These are phyloP conservation scores for Gonioctena quinquepunctata DNA, from an alignment of 1,140 invertebrate genomes.

Conservation along the genomic window DNA sequence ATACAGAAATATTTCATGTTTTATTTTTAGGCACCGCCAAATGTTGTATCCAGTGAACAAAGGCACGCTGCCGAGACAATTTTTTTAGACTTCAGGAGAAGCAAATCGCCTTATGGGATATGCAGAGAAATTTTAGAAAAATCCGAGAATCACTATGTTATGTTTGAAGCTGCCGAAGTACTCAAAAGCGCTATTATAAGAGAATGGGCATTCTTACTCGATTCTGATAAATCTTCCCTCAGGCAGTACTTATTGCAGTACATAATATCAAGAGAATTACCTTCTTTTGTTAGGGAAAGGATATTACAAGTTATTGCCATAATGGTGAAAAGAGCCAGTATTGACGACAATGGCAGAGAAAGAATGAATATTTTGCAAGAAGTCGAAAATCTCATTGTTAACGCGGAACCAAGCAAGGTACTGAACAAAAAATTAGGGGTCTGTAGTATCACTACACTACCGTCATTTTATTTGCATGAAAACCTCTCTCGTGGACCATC, in stretches of 20 bases:
- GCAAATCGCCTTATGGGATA: slow-evolving; percentile 78
- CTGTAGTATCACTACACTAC: too few relatives aligned
- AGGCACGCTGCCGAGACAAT: slow-evolving; percentile 77
- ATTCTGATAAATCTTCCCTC: slow-evolving; percentile 71
- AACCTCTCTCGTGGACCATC: too few relatives aligned
- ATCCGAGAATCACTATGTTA: slow-evolving; percentile 77
- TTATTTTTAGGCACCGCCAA: slow-evolving; percentile 76
- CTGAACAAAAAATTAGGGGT: too few relatives aligned
- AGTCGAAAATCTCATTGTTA: slow-evolving; percentile 71
- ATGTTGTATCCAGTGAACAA: slow-evolving; percentile 76
- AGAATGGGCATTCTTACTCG: slow-evolving; percentile 75
- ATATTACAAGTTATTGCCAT: slow-evolving; percentile 81
- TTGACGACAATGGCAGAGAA: slow-evolving; percentile 72
- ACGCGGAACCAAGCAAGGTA: slow-evolving; percentile 64
- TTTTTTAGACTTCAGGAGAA: slow-evolving; percentile 80
- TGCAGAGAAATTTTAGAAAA: slow-evolving; percentile 83
- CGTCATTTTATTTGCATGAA: too few relatives aligned
- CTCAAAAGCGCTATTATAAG: slow-evolving; percentile 80
- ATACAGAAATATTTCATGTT: slow-evolving; percentile 21
- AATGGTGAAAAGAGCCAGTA: slow-evolving; percentile 80
- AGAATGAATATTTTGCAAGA: slow-evolving; percentile 72
- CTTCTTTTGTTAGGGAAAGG: slow-evolving; percentile 67
- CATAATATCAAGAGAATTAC: slow-evolving; percentile 67
- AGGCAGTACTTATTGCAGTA: slow-evolving; percentile 80
- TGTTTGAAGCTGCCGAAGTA: slow-evolving; percentile 85